phyloP scores from a whole-genome alignment of 2,113 vertebrate genomes.

The Brachirus orientalis region DNA sequence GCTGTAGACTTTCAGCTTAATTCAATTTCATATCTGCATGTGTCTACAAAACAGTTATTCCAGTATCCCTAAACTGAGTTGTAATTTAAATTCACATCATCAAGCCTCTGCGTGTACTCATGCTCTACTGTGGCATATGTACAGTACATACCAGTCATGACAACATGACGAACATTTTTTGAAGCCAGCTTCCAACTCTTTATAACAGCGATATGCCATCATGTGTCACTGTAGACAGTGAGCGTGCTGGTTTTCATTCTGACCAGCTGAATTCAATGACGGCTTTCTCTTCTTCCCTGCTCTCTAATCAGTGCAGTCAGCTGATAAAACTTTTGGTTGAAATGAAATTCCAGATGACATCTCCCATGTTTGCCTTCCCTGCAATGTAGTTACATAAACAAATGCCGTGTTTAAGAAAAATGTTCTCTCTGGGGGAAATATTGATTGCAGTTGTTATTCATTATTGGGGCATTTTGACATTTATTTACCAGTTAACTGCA shows the following conservation, averaged over 20 bases:
- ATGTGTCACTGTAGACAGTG: conserved; percentile 21
- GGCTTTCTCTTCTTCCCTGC: conserved; percentile 32
- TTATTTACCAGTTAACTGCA: conserved; percentile 12
- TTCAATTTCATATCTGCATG: too few relatives aligned
- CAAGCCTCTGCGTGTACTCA: not conserved
- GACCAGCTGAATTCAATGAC: conserved; percentile 61
- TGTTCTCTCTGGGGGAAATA: not conserved
- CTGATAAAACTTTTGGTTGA: conserved; percentile 46
- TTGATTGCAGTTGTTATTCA: conserved; percentile 33
- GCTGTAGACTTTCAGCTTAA: too few relatives aligned
- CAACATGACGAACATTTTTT: conserved; percentile 3
- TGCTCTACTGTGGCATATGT: not conserved
- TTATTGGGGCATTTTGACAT: conserved; percentile 14
- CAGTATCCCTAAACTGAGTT: too few relatives aligned
- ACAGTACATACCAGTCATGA: conserved; percentile 1
- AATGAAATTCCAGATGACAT: conserved; percentile 45
- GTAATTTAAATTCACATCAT: too few relatives aligned
- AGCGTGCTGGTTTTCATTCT: conserved; percentile 55
- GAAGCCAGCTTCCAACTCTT: conserved; percentile 20
- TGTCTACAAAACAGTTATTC: too few relatives aligned
- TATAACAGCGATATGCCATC: conserved; percentile 21
- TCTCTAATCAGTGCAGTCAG: conserved; percentile 59
- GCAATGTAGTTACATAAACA: conserved; percentile 37
- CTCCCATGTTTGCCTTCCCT: conserved; percentile 30
- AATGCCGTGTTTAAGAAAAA: conserved; percentile 11